These are phyloP conservation scores for Nothoprocta pentlandii DNA, from an alignment of 2,113 vertebrate genomes.

Conservation along the genomic window DNA sequence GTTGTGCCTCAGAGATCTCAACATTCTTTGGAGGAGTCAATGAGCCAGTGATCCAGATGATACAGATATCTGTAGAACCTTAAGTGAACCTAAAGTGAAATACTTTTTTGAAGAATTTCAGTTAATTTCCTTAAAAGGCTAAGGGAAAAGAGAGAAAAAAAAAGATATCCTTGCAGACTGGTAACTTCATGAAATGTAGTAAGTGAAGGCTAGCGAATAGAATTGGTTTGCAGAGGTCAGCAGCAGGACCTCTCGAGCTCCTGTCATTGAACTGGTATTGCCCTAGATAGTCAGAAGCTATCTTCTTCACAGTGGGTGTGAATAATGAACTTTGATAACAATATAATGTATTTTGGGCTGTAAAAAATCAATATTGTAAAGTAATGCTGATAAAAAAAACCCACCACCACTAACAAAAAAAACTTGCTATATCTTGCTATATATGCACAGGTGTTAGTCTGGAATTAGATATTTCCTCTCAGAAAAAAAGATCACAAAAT, in stretches of 20 bases:
- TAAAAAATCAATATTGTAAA: not conserved
- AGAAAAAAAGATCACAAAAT: not conserved
- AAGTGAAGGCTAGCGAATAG: not conserved
- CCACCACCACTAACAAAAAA: not conserved
- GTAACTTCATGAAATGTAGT: not conserved
- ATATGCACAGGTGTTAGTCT: not conserved
- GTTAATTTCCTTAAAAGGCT: not conserved
- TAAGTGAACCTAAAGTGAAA: not conserved
- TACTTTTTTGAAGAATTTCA: not conserved
- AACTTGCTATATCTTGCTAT: not conserved
- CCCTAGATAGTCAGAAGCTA: not conserved
- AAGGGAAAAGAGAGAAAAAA: not conserved
- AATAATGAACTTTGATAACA: not conserved
- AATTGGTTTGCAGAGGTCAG: not conserved
- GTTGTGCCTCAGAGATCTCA: not conserved
- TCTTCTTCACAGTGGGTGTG: not conserved
- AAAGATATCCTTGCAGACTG: not conserved
- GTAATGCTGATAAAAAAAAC: not conserved
- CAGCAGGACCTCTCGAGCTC: not conserved
- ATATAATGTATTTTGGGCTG: not conserved
- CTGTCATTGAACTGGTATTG: not conserved
- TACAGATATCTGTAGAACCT: not conserved
- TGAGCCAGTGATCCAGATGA: not conserved
- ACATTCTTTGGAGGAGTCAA: not conserved
- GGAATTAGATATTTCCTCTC: not conserved